Conservation (phyloP, 1,140 invertebrate species). For the Drosophila kanapiae region DNA sequence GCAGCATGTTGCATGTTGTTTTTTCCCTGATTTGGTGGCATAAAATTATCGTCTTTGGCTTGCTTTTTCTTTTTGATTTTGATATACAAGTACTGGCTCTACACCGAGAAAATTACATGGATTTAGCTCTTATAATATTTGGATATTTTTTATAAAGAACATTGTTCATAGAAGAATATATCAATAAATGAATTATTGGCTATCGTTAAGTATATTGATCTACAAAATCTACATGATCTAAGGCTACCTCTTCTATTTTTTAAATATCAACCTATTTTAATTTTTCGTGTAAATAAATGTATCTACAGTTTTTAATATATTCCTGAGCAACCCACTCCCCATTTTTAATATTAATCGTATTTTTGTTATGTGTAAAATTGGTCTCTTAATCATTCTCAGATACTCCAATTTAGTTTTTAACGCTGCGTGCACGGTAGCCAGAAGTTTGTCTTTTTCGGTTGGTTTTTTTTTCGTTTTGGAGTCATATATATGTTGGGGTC, state of each 20-base stretch:
- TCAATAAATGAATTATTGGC: too few species aligned
- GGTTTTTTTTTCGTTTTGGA: constrained; percentile 7
- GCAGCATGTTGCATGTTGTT: constrained; percentile 63
- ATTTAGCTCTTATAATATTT: too few species aligned
- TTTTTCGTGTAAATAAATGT: too few species aligned
- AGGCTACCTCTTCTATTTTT: too few species aligned
- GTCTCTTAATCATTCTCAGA: constrained; percentile 35
- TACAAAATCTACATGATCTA: too few species aligned
- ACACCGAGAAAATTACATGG: not conserved
- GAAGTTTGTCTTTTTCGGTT: constrained; percentile 14
- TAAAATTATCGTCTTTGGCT: constrained; percentile 64
- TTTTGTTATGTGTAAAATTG: constrained; percentile 5
- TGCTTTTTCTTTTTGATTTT: constrained; percentile 35
- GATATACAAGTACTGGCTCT: constrained; percentile 29
- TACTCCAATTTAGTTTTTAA: constrained; percentile 28
- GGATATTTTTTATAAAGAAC: too few species aligned
- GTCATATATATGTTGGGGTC: constrained; percentile 4
- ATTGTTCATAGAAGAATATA: too few species aligned
- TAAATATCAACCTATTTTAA: too few species aligned
- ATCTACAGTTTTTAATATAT: too few species aligned
- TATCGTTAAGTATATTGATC: too few species aligned
- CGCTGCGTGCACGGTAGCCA: constrained; percentile 49
- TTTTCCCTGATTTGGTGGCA: constrained; percentile 62
- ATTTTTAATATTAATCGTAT: not conserved
- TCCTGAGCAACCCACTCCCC: too few species aligned